Conservation (phyloP, 2,113 vertebrate genomes). For the Pseudopodoces humilis region DNA sequence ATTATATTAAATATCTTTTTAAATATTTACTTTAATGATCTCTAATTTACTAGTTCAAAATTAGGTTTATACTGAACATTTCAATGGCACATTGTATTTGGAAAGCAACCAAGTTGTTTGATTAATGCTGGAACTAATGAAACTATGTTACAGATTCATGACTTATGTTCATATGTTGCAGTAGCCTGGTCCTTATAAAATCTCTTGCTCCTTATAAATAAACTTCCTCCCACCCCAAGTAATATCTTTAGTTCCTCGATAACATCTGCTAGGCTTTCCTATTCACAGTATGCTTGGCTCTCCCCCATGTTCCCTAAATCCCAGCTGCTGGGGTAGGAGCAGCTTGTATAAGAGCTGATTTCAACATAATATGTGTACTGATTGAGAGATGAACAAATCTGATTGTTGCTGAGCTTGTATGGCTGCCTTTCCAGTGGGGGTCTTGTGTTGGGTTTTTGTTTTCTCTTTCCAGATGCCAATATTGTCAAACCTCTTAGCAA, state of each 20-base stretch:
- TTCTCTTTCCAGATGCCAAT: not conserved
- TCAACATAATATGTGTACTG: conserved; percentile 39
- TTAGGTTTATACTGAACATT: not conserved
- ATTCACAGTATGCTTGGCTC: conserved; percentile 24
- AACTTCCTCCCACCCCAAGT: not conserved
- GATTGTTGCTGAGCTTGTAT: not conserved
- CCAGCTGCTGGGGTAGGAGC: conserved; percentile 51
- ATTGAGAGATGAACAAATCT: conserved; percentile 7
- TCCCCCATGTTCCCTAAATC: conserved; percentile 42
- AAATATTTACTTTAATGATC: not conserved
- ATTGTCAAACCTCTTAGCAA: not conserved
- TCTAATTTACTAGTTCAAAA: not conserved
- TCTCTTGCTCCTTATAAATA: not conserved
- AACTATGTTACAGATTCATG: not conserved
- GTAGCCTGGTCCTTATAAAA: not conserved
- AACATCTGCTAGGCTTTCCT: conserved; percentile 38
- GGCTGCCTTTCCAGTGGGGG: not conserved
- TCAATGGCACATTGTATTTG: not conserved
- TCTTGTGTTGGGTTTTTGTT: not conserved
- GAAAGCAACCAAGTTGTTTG: not conserved
- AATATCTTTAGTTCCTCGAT: conserved; percentile 10
- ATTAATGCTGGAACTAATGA: not conserved
- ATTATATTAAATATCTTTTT: not conserved
- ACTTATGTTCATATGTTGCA: not conserved
- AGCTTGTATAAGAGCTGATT: conserved; percentile 32